Evolutionary conservation across 2,113 vertebrate species (phyloP).

Genomic region (Raja brachyura): DNA sequence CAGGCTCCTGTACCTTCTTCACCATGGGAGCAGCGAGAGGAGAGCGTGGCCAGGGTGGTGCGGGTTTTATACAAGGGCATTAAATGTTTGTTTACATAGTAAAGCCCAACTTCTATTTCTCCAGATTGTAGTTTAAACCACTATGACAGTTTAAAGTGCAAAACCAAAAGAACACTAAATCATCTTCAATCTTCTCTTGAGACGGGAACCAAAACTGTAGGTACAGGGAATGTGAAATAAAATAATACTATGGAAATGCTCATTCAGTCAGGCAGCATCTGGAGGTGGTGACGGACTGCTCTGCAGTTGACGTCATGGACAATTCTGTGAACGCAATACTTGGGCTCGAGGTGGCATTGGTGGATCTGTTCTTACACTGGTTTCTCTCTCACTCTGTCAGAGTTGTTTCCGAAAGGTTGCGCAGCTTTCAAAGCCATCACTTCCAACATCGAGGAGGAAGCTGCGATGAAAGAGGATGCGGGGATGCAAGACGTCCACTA

Average conservation of each 20-base stretch:
- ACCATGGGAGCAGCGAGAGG: too few relatives aligned
- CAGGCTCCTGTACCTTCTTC: too few relatives aligned
- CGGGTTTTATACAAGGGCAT: too few relatives aligned
- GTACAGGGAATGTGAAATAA: neutral
- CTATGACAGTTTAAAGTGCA: too few relatives aligned
- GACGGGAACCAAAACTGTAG: neutral
- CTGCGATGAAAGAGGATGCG: constrained; percentile 91
- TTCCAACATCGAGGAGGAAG: constrained; percentile 88
- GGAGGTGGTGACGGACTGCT: neutral
- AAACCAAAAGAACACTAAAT: too few relatives aligned
- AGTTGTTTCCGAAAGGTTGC: constrained; percentile 79
- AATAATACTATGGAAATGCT: neutral
- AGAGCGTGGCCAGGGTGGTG: too few relatives aligned
- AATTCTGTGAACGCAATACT: neutral
- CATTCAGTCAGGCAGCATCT: neutral
- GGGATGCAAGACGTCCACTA: constrained; percentile 96
- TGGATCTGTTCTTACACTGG: neutral
- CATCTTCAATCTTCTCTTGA: too few relatives aligned
- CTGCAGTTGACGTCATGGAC: neutral
- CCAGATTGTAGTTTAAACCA: too few relatives aligned
- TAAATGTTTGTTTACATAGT: too few relatives aligned
- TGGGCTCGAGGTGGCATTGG: neutral
- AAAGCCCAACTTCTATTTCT: too few relatives aligned
- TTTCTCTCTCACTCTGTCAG: constrained; percentile 50
- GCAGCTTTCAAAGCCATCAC: constrained; percentile 85